phyloP scores from a whole-genome alignment of 2,888 invertebrate genomes.

The Byasa hedistus region DNA sequence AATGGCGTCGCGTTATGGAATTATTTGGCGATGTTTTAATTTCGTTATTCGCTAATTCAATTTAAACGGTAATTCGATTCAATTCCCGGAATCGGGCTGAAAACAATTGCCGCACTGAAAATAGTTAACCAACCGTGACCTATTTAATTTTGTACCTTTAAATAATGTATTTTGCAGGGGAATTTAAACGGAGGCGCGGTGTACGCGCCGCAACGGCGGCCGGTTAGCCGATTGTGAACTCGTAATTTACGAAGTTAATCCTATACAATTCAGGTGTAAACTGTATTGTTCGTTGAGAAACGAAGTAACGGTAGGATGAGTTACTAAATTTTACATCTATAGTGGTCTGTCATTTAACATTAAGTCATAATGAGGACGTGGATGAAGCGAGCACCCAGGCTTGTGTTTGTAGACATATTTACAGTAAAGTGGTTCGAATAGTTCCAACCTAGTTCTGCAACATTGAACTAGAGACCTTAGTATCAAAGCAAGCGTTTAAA shows the following conservation, averaged over 20 bases:
- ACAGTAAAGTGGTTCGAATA: too few relatives aligned
- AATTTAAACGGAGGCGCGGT: constrained; percentile 22
- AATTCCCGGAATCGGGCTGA: constrained; percentile 19
- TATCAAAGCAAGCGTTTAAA: too few relatives aligned
- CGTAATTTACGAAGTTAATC: background rate
- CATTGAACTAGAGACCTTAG: too few relatives aligned
- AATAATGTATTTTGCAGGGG: constrained; percentile 24
- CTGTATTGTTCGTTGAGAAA: too few relatives aligned
- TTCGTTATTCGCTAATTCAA: background rate
- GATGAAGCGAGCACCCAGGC: too few relatives aligned
- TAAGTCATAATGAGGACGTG: too few relatives aligned
- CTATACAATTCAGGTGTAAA: background rate
- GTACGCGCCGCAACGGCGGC: constrained; percentile 9
- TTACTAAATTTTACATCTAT: too few relatives aligned
- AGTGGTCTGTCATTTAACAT: too few relatives aligned
- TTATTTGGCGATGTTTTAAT: background rate
- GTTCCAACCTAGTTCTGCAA: too few relatives aligned
- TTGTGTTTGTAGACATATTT: too few relatives aligned
- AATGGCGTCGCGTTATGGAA: too few relatives aligned
- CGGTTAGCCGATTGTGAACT: constrained; percentile 11
- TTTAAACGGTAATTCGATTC: constrained; percentile 25
- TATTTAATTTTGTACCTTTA: constrained; percentile 27
- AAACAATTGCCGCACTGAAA: constrained; percentile 28
- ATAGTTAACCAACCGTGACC: constrained; percentile 28
- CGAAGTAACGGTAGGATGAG: too few relatives aligned